These are phyloP conservation scores for Aplysina aerophoba DNA, from an alignment of 37 sponge, comb jelly and placozoan species.

Conservation along the genomic window DNA sequence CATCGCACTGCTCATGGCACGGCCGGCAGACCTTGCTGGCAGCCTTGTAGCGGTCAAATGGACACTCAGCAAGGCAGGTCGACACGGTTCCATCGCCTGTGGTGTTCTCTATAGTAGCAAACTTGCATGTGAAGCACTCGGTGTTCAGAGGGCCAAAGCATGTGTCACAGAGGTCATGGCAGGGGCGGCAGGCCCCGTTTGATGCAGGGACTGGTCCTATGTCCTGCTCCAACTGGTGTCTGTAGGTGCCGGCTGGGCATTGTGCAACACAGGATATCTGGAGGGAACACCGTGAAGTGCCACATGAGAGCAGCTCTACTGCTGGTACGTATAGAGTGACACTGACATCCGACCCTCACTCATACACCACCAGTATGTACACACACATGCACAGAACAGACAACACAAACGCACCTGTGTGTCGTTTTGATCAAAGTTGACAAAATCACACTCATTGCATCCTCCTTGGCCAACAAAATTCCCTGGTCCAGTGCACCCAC, in stretches of 20 bases:
- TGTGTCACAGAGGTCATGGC: constrained; percentile 28
- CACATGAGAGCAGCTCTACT: too few species aligned
- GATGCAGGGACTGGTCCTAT: constrained; percentile 8
- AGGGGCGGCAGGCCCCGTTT: constrained; percentile 30
- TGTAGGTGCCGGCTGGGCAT: constrained; percentile 38
- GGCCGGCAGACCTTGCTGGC: constrained; percentile 19
- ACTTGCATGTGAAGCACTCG: constrained; percentile 35
- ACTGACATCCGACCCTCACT: background rate
- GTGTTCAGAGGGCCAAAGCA: constrained; percentile 1
- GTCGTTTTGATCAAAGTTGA: constrained; percentile 19
- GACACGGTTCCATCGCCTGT: background rate
- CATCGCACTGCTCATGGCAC: constrained; percentile 55
- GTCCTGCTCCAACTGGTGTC: background rate
- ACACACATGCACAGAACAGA: background rate
- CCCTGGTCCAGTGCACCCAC: constrained; percentile 77
- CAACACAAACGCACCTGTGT: constrained; percentile 20
- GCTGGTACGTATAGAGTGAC: background rate
- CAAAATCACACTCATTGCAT: constrained; percentile 54
- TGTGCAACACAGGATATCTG: constrained; percentile 28
- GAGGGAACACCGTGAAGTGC: background rate
- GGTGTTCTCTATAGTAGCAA: background rate
- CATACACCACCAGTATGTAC: background rate
- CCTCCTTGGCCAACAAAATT: constrained; percentile 49
- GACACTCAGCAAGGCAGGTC: background rate
- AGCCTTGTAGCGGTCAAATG: background rate